phyloP scores from a whole-genome alignment of 1,140 invertebrate genomes.

The Diorhabda carinulata region DNA sequence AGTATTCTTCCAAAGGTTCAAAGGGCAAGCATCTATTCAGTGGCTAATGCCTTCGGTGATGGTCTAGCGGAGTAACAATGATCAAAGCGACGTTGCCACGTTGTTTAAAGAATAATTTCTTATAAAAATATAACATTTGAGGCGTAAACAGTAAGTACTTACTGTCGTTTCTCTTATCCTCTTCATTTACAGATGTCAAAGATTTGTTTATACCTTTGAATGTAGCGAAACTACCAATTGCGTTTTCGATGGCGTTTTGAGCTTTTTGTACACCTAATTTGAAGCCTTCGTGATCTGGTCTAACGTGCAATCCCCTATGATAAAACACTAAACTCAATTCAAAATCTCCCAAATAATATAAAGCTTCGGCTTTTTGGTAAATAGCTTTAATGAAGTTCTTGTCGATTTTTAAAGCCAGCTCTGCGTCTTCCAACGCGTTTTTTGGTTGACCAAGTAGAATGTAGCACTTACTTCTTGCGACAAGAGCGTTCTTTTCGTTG shows the following conservation, averaged over 20 bases:
- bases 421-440: conserved; percentile 79
- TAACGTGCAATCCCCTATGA: conserved; percentile 76
- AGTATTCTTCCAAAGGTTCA: no score
- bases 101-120: no score
- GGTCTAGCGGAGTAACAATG: no score
- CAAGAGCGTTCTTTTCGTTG: conserved; percentile 78
- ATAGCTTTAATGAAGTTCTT: conserved; percentile 78
- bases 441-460: conserved; percentile 81
- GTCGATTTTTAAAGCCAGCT: conserved; percentile 72
- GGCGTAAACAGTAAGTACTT: neutral
- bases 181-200: neutral
- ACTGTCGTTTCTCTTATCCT: conserved; percentile 9
- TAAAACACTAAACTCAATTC: conserved; percentile 90
- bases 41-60: no score
- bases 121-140: no score
- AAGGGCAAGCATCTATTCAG: no score
- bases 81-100: no score
- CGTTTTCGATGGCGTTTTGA: conserved; percentile 90
- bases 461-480: conserved; percentile 85
- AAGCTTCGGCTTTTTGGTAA: conserved; percentile 87
- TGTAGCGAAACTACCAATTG: conserved; percentile 60
- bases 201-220: neutral
- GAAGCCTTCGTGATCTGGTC: conserved; percentile 83
- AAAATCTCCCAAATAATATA: conserved; percentile 89
- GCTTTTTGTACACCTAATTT: conserved; percentile 89